Evolutionary conservation across 2,888 invertebrate genomes (phyloP).

Genomic region (Eristalinus sepulchralis): DNA sequence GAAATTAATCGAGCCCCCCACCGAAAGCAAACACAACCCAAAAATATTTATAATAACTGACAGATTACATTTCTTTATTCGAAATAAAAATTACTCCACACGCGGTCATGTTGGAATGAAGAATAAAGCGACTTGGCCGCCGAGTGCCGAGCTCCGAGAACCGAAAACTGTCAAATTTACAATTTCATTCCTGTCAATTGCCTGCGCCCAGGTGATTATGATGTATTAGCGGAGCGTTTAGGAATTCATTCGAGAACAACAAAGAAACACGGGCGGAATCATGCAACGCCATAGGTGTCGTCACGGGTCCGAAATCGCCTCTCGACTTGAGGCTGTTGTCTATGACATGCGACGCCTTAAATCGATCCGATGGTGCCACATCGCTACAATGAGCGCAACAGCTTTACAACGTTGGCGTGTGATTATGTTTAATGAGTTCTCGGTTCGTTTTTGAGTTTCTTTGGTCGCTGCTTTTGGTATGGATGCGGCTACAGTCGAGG

Average conservation of each 20-base stretch:
- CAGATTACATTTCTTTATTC: constrained; percentile 44
- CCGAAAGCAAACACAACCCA: constrained; percentile 33
- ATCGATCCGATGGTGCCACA: constrained; percentile 52
- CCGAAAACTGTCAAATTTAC: constrained; percentile 65
- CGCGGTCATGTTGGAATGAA: constrained; percentile 1
- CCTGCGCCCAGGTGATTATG: constrained; percentile 68
- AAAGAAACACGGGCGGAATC: constrained; percentile 62
- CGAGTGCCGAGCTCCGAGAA: background rate
- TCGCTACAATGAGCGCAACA: constrained; percentile 4
- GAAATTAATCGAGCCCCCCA: constrained; percentile 40
- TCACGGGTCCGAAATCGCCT: constrained; percentile 61
- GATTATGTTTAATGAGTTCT: constrained; percentile 72
- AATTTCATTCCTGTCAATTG: constrained; percentile 70
- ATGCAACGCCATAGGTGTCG: constrained; percentile 69
- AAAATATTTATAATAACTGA: constrained; percentile 54
- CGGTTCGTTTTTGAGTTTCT: constrained; percentile 55
- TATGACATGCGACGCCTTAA: constrained; percentile 59
- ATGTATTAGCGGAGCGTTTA: constrained; percentile 71
- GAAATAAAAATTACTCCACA: constrained; percentile 39
- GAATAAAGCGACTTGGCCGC: background rate
- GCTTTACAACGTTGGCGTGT: constrained; percentile 57
- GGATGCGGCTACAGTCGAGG: constrained; percentile 21
- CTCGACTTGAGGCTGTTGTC: constrained; percentile 20
- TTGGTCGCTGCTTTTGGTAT: constrained; percentile 13
- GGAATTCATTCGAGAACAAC: constrained; percentile 65